Evolutionary conservation across 64 coral and sea anemone species (phyloP), one percentile per base, ranked within the genome.

Genomic region (Astreopora myriophthalma): DNA sequence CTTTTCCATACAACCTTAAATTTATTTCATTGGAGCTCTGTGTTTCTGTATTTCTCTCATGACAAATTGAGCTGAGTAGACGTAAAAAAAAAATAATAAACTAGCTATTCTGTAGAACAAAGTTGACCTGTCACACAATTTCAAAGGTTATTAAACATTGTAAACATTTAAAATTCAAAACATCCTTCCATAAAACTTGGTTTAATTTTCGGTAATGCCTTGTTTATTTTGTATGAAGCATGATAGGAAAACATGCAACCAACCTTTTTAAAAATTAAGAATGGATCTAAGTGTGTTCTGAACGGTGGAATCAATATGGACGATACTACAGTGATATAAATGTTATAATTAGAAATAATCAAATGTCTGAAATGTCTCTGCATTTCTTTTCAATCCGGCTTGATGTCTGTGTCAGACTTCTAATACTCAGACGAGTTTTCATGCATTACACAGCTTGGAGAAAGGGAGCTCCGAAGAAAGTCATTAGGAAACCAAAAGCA

Each of bases 401-500:
- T 64, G 42, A 46, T 4, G 61, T 20, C n/a, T 27, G 6, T 8
- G 9, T 44, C 73, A 57, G 20, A 34, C 14, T 63, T 23, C n/a
- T 24, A 26, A 64, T 64, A 83, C 79, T 83, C 61, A 83, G 79
- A 38, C 74, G 65, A 83, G 34, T 64, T 83, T 83, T 91, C 69
- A 92, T 81, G 32, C 76, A 71, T 65, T 91, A 79, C 86, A 92
- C 94, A 96, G 94, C 78, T 75, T 32, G 79, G 75, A 74, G 94
- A 90, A 92, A 86, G 30, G 62, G 88, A 39, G 90, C 85, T 80
- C 74, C 89, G 87, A 95, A 99, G 91, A 93, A 81, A 75, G 94
- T 95, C 66, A 57, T 95, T 93, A 87, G 79, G 89, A 93, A 82
- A 88, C 91, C 72, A 32, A 99, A 96, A 75, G 80, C 90, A 91